Conservation (phyloP, 2,113 vertebrate species). For the Astatoreochromis straeleni region DNA sequence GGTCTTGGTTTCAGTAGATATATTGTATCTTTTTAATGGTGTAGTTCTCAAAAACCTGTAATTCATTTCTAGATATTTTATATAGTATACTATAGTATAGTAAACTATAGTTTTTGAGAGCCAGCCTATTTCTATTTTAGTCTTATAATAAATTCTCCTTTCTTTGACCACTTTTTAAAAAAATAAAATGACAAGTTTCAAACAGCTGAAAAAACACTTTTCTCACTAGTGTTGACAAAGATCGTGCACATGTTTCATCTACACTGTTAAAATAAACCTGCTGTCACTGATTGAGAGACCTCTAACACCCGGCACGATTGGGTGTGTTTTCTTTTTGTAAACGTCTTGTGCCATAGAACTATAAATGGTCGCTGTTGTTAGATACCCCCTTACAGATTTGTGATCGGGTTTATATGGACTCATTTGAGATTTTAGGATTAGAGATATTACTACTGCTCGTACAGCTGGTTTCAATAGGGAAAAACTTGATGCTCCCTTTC, state of each 20-base stretch:
- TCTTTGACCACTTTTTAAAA: neutral
- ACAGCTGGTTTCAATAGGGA: neutral
- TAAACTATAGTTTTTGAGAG: neutral
- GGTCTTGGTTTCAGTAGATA: neutral
- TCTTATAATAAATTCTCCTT: neutral
- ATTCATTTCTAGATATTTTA: neutral
- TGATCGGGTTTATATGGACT: neutral
- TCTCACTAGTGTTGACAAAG: neutral
- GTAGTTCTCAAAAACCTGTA: neutral
- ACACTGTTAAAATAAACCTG: neutral
- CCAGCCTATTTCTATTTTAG: neutral
- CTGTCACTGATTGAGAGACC: neutral
- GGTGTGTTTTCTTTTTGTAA: neutral
- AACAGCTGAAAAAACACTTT: constrained; percentile 36
- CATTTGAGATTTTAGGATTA: neutral
- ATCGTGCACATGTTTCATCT: neutral
- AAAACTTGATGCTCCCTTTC: neutral
- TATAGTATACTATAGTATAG: neutral
- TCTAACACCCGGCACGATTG: neutral
- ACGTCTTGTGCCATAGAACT: neutral
- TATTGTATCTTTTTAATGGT: neutral
- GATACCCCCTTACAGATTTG: neutral
- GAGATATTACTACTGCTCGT: neutral
- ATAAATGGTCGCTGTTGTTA: neutral
- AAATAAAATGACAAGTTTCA: neutral